Base-by-base conservation (phyloP, 2,113 vertebrate genomes). In the Gasterosteus aculeatus region DNA sequence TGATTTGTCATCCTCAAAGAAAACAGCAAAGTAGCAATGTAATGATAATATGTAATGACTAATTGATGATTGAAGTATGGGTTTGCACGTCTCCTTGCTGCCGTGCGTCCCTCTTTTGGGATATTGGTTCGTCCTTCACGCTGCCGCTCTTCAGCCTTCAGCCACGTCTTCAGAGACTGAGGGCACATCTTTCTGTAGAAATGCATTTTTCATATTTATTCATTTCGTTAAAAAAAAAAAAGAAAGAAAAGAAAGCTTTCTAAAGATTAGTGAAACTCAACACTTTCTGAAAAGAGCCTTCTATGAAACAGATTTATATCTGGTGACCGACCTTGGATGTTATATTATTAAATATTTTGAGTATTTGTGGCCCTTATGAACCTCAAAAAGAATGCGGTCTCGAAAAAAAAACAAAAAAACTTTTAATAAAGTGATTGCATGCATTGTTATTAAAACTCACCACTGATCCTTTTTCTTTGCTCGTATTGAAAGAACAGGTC, bases 151-250 rank as follows among this genome's bases (percentile, higher is more conserved):
- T 73, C 66, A 69, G 57, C 14, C 31, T 76, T 82, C 35, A 57
- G 80, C 74, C n/a, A 77, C 4, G 63, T 80, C 80, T 56, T 86
- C 80, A 0, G 84, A 80, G 22, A 84, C 51, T 2, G 78, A 84
- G 0, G 49, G 74, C 15, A 19, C 42, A 58, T 84, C 74, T 70
- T 29, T 84, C 77, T 86, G 69, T 74, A 14, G 19, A 38, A 72
- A 80, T 11, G 67, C 10, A 58, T 35, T 38, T 4, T 19, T 11
- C 7, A 16, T 18, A 6, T 46, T 19, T 26, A 0, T 3, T 62
- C 5, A 1, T 65, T 51, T 39, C 7, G 38, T 41, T 33, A 8
- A 11, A 8, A 60, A 2, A 7, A 3, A 33, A 5, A 5, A 3
- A 35, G 0, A 35, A 35, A 35, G 5, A 10, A 57, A 57, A 44